Percentiles rank a stretch among this genome's conserved stretches.
Evolutionary conservation across 2,888 invertebrate species (phyloP).

Genomic region (Sphinx pinastri): DNA sequence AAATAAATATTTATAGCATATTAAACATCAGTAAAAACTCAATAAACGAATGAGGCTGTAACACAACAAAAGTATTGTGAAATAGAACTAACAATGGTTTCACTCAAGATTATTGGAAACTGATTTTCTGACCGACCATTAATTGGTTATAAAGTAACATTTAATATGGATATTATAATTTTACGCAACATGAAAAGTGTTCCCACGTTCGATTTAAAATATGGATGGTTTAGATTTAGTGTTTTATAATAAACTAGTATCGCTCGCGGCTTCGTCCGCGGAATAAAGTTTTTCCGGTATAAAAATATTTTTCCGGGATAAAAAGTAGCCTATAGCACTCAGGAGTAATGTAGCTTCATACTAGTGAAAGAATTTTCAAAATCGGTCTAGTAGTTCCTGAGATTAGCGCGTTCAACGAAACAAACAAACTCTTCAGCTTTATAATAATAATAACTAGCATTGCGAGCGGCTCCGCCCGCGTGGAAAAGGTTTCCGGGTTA

Average conservation of each 20-base stretch:
- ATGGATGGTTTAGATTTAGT: slow-evolving; percentile 4
- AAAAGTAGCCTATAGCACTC: no score
- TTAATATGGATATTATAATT: slow-evolving; percentile 25
- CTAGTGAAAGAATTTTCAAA: no score
- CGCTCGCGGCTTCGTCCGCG: no score
- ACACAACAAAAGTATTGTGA: slow-evolving; percentile 60
- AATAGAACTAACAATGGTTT: slow-evolving; percentile 55
- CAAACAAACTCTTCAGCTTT: no score
- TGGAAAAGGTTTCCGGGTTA: no score
- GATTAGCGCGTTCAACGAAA: no score
- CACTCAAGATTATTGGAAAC: slow-evolving; percentile 35
- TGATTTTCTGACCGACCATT: slow-evolving; percentile 26
- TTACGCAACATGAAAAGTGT: slow-evolving; percentile 25
- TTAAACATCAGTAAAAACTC: slow-evolving; percentile 76
- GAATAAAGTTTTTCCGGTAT: no score
- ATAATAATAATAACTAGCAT: no score
- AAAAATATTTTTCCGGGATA: no score
- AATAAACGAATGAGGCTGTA: slow-evolving; percentile 62
- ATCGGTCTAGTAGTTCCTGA: no score
- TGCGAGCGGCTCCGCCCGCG: no score
- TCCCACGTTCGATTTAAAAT: slow-evolving; percentile 25
- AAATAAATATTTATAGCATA: slow-evolving; percentile 79
- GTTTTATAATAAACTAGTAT: not conserved
- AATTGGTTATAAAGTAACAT: slow-evolving; percentile 26
- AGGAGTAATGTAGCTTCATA: no score